Base-by-base conservation (phyloP, 1,140 invertebrate species). In the Aphelinus certus region DNA sequence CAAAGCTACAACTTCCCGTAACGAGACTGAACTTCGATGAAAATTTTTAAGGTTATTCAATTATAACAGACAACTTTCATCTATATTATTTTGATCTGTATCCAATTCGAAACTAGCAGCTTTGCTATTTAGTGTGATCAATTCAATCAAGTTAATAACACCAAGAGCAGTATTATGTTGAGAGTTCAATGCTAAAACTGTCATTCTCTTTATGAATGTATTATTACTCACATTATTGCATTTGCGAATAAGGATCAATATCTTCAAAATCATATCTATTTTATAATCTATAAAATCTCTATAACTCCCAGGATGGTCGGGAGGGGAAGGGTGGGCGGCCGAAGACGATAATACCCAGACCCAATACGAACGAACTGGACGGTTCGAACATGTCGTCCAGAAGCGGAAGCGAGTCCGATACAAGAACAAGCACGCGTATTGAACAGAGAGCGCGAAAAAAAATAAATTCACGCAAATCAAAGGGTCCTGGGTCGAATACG, bases 21-120 rank as follows among this genome's bases (percentile, higher is more conserved):
- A 83, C 7, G 91, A 88, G 5, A 95, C 92, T 78, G 90, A 91
- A 70, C 92, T 88, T 10, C 96, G 94, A 89, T 95, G 93, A 80
- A 94, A 95, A 88, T 96, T 95, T 87, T 98, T 97, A 0, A 96
- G 96, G 83, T 98, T 96, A 62, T 93, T 89, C 56, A 96, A 80
- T 82, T 93, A 91, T 2, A 95, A 92, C 79, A 93, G 89, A 88
- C 93, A 98, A 55, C 93, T 87, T 5, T 95, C 96, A 82, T 93
- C 94, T 0, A 93, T 94, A 71, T 90, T 85, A 9, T 86, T 88
- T 57, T 87, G 87, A 78, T 97, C 95, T 3, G 92, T 91, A 81
- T 98, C 96, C 2, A 96, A 85, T 67, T 97, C 84, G 45, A 94
- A 87, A 79, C 95, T 92, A 3, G 85, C 81, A 46, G 85, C 77